These are phyloP conservation scores for Hemiprocne comata DNA, from an alignment of 2,113 vertebrate species.

Conservation along the genomic window DNA sequence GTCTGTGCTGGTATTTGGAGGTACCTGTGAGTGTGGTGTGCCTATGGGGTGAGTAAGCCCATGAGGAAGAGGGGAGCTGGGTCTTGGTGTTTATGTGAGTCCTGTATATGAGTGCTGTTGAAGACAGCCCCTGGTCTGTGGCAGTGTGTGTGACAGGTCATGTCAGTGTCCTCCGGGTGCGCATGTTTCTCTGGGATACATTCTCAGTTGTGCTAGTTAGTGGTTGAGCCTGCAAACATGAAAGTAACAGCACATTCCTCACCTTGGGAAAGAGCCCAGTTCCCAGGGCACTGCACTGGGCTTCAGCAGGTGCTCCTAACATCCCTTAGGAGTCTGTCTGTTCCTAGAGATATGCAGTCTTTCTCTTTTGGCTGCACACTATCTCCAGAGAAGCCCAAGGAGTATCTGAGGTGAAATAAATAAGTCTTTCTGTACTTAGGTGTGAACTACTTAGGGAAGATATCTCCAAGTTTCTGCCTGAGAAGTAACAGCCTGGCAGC, in stretches of 20 bases:
- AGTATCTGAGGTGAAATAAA: neutral
- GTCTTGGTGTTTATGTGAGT: neutral
- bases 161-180: too few relatives aligned
- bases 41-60: too few relatives aligned
- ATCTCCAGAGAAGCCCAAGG: neutral
- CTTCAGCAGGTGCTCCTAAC: neutral
- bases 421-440: neutral
- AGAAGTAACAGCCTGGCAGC: neutral
- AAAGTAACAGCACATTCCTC: neutral
- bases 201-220: fast-evolving
- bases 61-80: too few relatives aligned
- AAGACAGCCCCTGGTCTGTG: neutral
- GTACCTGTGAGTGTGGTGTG: too few relatives aligned
- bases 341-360: neutral
- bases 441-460: neutral
- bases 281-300: neutral
- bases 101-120: neutral
- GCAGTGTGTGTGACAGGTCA: neutral
- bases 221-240: neutral
- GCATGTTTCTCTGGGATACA: too few relatives aligned
- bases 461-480: neutral
- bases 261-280: neutral
- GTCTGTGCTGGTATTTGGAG: too few relatives aligned
- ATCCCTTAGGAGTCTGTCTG: neutral
- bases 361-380: neutral